These are phyloP conservation scores for Decapterus maruadsi DNA, from an alignment of 2,797 vertebrate species.

Conservation along the genomic window DNA sequence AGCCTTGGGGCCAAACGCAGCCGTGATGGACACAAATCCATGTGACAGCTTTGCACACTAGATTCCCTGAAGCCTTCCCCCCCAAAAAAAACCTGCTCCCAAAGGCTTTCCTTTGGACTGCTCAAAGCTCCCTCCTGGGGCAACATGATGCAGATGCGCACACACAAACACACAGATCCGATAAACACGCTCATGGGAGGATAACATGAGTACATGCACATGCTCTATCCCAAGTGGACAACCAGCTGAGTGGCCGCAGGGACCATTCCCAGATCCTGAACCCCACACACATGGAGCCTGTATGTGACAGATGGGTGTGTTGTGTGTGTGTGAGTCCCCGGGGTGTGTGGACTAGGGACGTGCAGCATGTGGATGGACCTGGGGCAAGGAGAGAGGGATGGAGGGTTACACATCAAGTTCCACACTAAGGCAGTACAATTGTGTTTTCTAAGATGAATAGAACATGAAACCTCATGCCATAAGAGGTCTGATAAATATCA, in stretches of 20 bases:
- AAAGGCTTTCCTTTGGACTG: constrained; percentile 64
- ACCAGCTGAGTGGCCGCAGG: constrained; percentile 56
- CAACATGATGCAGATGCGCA: constrained; percentile 62
- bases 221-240: constrained; percentile 19
- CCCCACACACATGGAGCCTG: constrained; percentile 30
- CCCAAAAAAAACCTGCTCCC: constrained; percentile 52
- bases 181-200: constrained; percentile 27
- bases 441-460: no score
- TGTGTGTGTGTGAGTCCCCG: constrained; percentile 23
- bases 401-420: constrained; percentile 10
- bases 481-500: no score
- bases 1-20: constrained; percentile 65
- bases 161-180: constrained; percentile 27
- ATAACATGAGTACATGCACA: neutral
- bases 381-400: constrained; percentile 33
- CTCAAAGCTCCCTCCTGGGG: constrained; percentile 65
- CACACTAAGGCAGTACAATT: no score
- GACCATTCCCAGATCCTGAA: constrained; percentile 40
- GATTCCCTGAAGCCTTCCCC: constrained; percentile 58
- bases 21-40: constrained; percentile 79
- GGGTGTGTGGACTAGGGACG: constrained; percentile 52
- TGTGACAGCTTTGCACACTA: constrained; percentile 75
- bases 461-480: no score
- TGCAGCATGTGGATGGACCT: constrained; percentile 54
- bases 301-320: constrained; percentile 61